A percentile compares a stretch with the other conserved stretches of the same genome.
phyloP scores from a whole-genome alignment of 2,113 vertebrate species.

The Eupsittula cactorum region DNA sequence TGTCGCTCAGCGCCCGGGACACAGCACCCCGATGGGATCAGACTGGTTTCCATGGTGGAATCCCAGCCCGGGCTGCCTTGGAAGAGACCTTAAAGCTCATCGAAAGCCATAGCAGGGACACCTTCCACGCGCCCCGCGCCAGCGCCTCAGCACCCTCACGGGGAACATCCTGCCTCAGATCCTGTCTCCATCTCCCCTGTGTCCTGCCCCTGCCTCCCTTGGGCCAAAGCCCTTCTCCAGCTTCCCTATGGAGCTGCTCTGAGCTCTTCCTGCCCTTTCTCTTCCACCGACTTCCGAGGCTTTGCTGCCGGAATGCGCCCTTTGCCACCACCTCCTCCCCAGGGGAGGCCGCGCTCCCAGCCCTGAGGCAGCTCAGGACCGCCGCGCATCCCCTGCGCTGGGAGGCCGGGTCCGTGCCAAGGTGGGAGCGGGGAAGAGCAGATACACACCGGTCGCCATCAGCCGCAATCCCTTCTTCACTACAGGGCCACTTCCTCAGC shows the following conservation, averaged over 20 bases:
- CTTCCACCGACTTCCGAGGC: not conserved
- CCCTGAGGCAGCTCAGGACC: rapidly evolving
- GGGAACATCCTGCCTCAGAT: not conserved
- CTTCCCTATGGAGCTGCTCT: not conserved
- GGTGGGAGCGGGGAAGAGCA: conserved; percentile 66
- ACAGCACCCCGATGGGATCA: not conserved
- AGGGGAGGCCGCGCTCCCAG: not conserved
- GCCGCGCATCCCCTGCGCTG: not conserved
- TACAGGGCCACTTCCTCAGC: conserved; percentile 73
- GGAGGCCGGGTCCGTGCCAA: not conserved
- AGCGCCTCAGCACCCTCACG: not conserved
- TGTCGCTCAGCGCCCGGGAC: rapidly evolving
- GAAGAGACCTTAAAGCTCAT: not conserved
- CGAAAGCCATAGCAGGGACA: too few species aligned
- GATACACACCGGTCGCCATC: conserved; percentile 79
- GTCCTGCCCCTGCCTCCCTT: not conserved
- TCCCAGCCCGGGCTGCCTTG: too few species aligned
- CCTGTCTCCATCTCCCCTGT: not conserved
- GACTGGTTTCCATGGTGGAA: not conserved
- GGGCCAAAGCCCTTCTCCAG: not conserved
- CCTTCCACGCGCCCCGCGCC: too few species aligned
- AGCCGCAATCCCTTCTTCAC: conserved; percentile 80
- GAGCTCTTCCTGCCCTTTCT: not conserved
- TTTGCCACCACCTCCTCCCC: not conserved
- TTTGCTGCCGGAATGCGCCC: not conserved